Evolutionary conservation across 1,140 invertebrate species (phyloP).

Genomic region (Zaprionus taronus): DNA sequence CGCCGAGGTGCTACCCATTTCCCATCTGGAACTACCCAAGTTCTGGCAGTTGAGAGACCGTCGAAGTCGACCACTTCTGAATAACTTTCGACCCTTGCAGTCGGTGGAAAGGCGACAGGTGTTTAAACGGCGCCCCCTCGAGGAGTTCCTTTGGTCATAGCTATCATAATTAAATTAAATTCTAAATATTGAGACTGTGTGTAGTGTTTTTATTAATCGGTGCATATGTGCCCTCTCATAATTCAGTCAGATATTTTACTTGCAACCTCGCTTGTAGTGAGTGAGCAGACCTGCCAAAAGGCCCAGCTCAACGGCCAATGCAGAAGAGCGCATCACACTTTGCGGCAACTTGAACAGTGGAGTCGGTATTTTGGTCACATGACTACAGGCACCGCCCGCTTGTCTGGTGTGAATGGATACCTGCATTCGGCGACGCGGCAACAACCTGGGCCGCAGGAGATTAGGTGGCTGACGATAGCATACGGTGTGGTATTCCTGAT

Average conservation of each 20-base stretch:
- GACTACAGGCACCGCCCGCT: not conserved
- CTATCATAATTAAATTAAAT: constrained; percentile 4
- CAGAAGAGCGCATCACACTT: constrained; percentile 29
- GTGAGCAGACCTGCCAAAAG: constrained; percentile 51
- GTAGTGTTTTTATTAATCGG: constrained; percentile 37
- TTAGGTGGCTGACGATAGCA: constrained; percentile 18
- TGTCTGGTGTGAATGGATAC: constrained; percentile 13
- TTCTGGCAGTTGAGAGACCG: constrained; percentile 87
- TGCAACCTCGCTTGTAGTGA: constrained; percentile 16
- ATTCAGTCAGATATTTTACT: constrained; percentile 11
- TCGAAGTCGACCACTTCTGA: constrained; percentile 84
- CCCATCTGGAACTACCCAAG: constrained; percentile 85
- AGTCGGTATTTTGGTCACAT: not conserved
- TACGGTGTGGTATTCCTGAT: constrained; percentile 64
- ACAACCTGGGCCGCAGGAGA: not conserved
- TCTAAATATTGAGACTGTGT: constrained; percentile 1
- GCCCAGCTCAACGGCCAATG: constrained; percentile 56
- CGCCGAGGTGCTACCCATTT: constrained; percentile 87
- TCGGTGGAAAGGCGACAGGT: constrained; percentile 86
- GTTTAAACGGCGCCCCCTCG: constrained; percentile 84
- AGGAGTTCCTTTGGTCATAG: constrained; percentile 55
- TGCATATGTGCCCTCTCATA: not conserved
- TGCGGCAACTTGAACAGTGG: constrained; percentile 26
- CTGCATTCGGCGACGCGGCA: not conserved
- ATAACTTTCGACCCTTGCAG: constrained; percentile 87